Evolutionary conservation across 1,140 invertebrate species (phyloP).

Genomic region (Eurosta solidaginis): DNA sequence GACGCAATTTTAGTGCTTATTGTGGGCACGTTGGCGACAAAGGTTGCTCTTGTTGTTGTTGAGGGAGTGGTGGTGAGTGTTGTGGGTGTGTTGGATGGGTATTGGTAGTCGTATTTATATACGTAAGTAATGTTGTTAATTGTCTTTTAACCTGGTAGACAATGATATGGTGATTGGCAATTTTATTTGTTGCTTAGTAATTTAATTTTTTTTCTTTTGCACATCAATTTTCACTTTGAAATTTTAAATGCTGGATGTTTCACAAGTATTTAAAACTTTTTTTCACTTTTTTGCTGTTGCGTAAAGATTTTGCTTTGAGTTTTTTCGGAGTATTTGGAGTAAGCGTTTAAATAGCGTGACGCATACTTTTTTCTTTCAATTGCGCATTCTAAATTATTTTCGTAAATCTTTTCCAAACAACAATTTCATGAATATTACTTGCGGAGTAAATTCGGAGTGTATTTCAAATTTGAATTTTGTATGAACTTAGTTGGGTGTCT

Average conservation of each 20-base stretch:
- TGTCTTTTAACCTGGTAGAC: background rate
- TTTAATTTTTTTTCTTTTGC: background rate
- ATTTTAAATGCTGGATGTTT: background rate
- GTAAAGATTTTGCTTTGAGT: too few relatives aligned
- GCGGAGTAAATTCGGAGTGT: background rate
- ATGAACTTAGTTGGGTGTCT: too few relatives aligned
- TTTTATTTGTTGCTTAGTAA: background rate
- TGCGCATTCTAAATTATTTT: too few relatives aligned
- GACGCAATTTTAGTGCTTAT: constrained; percentile 56
- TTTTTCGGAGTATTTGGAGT: too few relatives aligned
- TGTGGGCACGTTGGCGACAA: constrained; percentile 40
- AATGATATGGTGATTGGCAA: background rate
- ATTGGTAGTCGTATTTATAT: background rate
- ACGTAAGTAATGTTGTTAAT: background rate
- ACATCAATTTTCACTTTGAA: background rate
- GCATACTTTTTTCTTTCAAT: too few relatives aligned
- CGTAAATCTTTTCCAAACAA: background rate
- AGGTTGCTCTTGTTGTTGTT: background rate
- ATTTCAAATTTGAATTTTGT: too few relatives aligned
- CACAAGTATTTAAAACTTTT: background rate
- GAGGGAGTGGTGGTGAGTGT: constrained; percentile 37
- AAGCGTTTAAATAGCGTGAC: too few relatives aligned
- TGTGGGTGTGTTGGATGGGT: constrained; percentile 5
- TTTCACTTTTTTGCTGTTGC: too few relatives aligned
- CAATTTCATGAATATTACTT: background rate